A percentile compares a stretch with the other conserved stretches of the same genome.
Evolutionary conservation across 2,113 vertebrate species (phyloP).

Genomic region (Vombatus ursinus): DNA sequence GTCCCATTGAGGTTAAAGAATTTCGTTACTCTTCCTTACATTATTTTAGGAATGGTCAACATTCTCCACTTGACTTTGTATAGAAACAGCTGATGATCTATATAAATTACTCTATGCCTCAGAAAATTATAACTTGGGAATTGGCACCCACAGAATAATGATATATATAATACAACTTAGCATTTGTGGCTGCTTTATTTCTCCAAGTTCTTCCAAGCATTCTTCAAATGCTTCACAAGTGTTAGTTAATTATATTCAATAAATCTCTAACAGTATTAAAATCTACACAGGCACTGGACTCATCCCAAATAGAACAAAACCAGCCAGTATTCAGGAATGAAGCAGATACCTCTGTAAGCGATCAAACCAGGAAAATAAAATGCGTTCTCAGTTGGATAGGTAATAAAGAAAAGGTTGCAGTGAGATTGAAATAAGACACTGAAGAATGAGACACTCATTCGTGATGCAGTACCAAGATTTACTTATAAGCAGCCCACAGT

Average conservation of each 20-base stretch:
- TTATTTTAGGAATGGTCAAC: not conserved
- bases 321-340: not conserved
- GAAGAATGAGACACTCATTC: not conserved
- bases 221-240: not conserved
- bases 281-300: not conserved
- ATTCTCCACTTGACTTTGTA: constrained; percentile 20
- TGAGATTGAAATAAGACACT: constrained; percentile 6
- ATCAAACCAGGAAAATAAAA: not conserved
- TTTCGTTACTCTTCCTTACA: not conserved
- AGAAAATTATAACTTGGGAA: not conserved
- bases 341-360: not conserved
- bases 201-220: not conserved
- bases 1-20: not conserved
- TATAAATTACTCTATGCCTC: not conserved
- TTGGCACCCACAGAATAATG: not conserved
- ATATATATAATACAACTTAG: not conserved
- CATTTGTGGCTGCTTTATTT: not conserved
- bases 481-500: not conserved
- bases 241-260: not conserved
- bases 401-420: not conserved
- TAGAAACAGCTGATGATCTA: not conserved
- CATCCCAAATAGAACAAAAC: constrained; percentile 26
- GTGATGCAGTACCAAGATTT: not conserved
- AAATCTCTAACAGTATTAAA: not conserved
- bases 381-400: not conserved